Evolutionary conservation across 2,113 vertebrate species (phyloP).

Genomic region (Montifringilla adamsi): DNA sequence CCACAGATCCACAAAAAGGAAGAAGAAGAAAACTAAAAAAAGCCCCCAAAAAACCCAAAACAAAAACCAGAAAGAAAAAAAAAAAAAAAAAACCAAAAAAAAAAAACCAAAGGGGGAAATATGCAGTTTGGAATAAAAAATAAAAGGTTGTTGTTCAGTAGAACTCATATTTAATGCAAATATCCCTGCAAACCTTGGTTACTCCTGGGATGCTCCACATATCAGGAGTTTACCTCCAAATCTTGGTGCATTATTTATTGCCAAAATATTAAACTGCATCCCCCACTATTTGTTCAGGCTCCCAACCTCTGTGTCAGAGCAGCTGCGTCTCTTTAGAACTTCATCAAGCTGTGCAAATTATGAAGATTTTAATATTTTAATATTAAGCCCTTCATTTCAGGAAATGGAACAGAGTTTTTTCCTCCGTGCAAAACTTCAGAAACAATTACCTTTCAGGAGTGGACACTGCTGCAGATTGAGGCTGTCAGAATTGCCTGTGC

Average conservation of each 20-base stretch:
- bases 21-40: neutral
- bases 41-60: neutral
- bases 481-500: conserved; percentile 45
- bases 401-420: neutral
- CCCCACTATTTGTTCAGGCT: neutral
- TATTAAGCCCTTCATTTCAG: neutral
- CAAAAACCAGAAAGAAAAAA: too few species aligned
- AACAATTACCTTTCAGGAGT: conserved; percentile 27
- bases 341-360: conserved; percentile 27
- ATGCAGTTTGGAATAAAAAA: neutral
- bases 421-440: neutral
- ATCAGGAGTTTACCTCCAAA: neutral
- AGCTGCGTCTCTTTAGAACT: neutral
- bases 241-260: neutral
- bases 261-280: neutral
- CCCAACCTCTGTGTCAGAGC: neutral
- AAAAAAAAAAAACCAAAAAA: too few species aligned
- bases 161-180: neutral
- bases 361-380: neutral
- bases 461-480: conserved; percentile 22
- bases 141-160: accelerated
- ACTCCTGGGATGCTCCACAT: neutral
- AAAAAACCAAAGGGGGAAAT: accelerated
- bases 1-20: too few species aligned
- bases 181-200: neutral